Evolutionary conservation across 2,113 vertebrate genomes (phyloP), one percentile per base, ranked within the genome.

Genomic region (Silurus meridionalis): DNA sequence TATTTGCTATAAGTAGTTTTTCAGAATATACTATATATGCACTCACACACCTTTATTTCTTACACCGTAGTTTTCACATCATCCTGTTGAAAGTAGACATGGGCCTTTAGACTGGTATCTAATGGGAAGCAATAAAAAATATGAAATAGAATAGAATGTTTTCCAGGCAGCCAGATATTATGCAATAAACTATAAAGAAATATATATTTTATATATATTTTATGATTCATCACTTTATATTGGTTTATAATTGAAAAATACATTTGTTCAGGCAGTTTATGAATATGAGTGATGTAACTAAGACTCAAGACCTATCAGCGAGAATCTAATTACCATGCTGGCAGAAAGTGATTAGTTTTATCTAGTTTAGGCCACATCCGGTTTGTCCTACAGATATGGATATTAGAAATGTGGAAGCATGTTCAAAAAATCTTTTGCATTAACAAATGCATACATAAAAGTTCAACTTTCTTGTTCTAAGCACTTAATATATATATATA

Each of bases 351-450:
- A 23, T 72, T 14, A 8, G 17, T 52, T 75, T 75, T 37, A 37
- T 75, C 48, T 75, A 74, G 37, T 72, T 48, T 48, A 72, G 15
- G 8, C 37, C 37, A 48, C 17, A 8, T 72, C 3, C 69, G 46
- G 4, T 69, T 69, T 69, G 61, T 67, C 6, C 1, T 67, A 69
- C 66, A 23, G 25, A 69, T 7, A 13, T 13, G 28, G n/a, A 25
- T 66, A 63, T 63, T 23, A 21, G 6, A 21, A 23, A 7, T 66
- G 52, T 69, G n/a, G 52, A 72, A 86, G 82, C 71, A 67, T 86
- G 37, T 84, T 60, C n/a, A 17, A 46, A 25, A 57, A 55, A 37
- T 58, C 66, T 84, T 58, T 71, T 82, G 60, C 15, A n/a, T 60
- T 55, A 55, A 63, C 63, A 57, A 23, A 80, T 17, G 6, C 23